A percentile compares a stretch with the other conserved stretches of the same genome.
Conservation (phyloP, 2,797 vertebrate species). For the Antennarius maculatus region DNA sequence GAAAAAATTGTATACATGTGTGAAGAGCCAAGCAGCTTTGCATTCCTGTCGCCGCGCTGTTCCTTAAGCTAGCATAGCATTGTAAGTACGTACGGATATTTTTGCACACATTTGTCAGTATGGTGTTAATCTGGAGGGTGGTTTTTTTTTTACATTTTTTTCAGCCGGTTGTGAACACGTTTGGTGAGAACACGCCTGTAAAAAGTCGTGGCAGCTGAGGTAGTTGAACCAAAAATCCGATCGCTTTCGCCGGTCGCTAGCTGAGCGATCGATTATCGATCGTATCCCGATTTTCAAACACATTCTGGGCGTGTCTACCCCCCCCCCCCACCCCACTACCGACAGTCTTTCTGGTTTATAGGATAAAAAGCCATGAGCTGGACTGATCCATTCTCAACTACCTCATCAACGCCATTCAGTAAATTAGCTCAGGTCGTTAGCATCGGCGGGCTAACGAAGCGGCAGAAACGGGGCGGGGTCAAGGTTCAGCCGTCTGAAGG, state of each 20-base stretch:
- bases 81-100: conserved; percentile 2
- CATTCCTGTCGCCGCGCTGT: conserved; percentile 33
- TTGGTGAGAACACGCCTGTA: background rate
- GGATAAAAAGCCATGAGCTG: conserved; percentile 63
- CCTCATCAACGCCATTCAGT: conserved; percentile 68
- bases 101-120: conserved; percentile 9
- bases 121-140: conserved; percentile 24
- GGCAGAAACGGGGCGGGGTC: background rate
- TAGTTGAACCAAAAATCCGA: conserved; percentile 64
- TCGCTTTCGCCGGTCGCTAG: background rate
- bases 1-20: background rate
- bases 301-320: no score
- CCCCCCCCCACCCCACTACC: background rate
- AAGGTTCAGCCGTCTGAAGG: conserved; percentile 19
- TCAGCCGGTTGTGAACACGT: no score
- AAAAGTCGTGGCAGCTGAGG: conserved; percentile 58
- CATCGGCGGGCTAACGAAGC: conserved; percentile 22
- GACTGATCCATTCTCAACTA: conserved; percentile 61
- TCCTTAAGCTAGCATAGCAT: conserved; percentile 18
- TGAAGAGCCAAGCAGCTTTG: conserved; percentile 37
- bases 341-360: conserved; percentile 11
- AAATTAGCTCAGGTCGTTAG: conserved; percentile 49
- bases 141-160: background rate
- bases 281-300: background rate
- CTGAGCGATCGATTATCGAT: conserved; percentile 11